phyloP scores from a whole-genome alignment of 2,797 vertebrate genomes.

The Margarornis squamiger region DNA sequence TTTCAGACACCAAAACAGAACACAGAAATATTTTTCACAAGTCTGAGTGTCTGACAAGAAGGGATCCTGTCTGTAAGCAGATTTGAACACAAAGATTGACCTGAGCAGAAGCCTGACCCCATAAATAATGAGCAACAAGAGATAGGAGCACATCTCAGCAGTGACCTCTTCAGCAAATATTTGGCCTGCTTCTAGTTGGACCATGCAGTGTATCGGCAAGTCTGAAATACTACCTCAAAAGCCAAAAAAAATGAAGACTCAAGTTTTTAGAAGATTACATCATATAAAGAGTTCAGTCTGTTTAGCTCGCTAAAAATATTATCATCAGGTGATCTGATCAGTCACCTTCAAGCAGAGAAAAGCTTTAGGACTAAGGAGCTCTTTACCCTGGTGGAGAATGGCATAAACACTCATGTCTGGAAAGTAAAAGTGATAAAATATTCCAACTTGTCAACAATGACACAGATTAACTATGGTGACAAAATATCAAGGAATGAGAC shows the following conservation, averaged over 20 bases:
- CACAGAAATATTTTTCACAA: neutral
- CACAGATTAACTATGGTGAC: neutral
- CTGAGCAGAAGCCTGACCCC: neutral
- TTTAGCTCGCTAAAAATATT: conserved; percentile 30
- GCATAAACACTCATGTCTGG: neutral
- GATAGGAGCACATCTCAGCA: neutral
- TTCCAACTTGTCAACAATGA: neutral
- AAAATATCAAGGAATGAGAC: neutral
- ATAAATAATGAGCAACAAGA: neutral
- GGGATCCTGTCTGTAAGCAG: neutral
- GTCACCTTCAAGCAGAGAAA: conserved; percentile 14
- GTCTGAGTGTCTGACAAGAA: neutral
- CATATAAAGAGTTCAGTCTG: neutral
- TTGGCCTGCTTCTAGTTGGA: neutral
- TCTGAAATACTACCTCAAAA: neutral
- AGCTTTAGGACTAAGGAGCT: neutral
- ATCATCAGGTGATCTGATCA: conserved; percentile 14
- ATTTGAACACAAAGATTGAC: neutral
- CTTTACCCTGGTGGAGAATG: neutral
- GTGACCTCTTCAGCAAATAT: neutral
- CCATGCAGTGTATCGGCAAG: neutral
- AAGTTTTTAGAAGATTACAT: neutral
- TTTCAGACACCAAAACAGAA: neutral
- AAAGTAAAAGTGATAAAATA: conserved; percentile 2
- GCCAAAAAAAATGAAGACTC: neutral